A percentile compares a stretch with the other conserved stretches of the same genome.
Conservation (phyloP, 1,140 invertebrate species). For the Whitmania pigra region DNA sequence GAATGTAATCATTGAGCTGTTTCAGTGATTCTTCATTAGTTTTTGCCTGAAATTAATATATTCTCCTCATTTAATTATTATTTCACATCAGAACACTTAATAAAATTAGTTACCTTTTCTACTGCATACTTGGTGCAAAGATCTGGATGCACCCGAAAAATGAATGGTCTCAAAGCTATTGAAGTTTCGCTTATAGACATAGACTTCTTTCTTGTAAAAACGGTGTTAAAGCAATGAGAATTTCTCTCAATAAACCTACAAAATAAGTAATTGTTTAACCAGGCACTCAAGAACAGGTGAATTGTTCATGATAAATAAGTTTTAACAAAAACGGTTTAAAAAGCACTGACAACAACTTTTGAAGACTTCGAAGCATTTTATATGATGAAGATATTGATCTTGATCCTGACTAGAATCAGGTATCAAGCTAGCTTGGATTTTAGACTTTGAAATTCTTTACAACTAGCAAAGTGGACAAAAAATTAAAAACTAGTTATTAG, state of each 20-base stretch:
- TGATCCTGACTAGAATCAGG: too few relatives aligned
- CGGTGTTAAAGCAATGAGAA: too few relatives aligned
- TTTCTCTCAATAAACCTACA: too few relatives aligned
- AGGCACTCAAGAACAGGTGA: too few relatives aligned
- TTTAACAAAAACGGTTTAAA: too few relatives aligned
- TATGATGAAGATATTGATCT: too few relatives aligned
- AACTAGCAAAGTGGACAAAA: neutral
- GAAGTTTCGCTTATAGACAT: conserved; percentile 33
- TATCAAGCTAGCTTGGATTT: neutral
- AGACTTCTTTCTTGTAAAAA: neutral
- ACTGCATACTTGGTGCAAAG: conserved; percentile 77
- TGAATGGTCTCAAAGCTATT: conserved; percentile 74
- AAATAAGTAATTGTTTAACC: too few relatives aligned
- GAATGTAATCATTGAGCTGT: conserved; percentile 66
- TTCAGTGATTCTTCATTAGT: conserved; percentile 83
- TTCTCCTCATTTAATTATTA: neutral
- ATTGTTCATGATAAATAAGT: too few relatives aligned
- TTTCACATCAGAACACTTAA: neutral
- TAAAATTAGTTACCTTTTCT: conserved; percentile 56
- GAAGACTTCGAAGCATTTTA: too few relatives aligned
- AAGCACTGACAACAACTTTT: too few relatives aligned
- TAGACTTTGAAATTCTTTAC: neutral
- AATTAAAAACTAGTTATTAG: neutral
- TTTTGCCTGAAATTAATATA: conserved; percentile 7
- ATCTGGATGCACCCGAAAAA: conserved; percentile 87